These are phyloP conservation scores for Thereva unica DNA, from an alignment of 2,888 invertebrate genomes.

Conservation along the genomic window DNA sequence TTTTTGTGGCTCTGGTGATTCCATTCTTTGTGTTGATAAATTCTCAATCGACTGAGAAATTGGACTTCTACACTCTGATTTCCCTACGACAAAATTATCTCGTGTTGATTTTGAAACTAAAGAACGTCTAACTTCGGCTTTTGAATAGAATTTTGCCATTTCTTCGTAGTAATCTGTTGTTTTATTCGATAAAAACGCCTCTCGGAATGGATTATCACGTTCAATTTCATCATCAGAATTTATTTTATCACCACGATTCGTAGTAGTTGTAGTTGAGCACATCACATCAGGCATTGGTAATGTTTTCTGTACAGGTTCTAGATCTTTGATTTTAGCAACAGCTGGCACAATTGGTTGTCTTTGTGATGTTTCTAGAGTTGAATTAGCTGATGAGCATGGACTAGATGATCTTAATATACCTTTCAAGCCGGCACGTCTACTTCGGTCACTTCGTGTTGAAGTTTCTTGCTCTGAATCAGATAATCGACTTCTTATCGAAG, in stretches of 20 bases:
- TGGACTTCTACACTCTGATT: conserved; percentile 35
- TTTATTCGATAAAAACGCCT: conserved; percentile 48
- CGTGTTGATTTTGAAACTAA: conserved; percentile 42
- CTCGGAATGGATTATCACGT: conserved; percentile 57
- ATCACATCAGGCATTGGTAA: conserved; percentile 42
- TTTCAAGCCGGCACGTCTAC: conserved; percentile 43
- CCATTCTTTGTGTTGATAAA: conserved; percentile 43
- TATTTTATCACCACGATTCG: conserved; percentile 41
- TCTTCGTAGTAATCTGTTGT: conserved; percentile 53
- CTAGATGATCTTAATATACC: conserved; percentile 56
- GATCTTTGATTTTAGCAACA: conserved; percentile 54
- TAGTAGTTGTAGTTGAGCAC: conserved; percentile 44
- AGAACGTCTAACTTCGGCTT: conserved; percentile 39
- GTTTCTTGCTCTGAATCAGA: conserved; percentile 57
- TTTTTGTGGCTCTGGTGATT: conserved; percentile 9
- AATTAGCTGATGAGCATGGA: conserved; percentile 52
- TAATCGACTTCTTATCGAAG: conserved; percentile 46
- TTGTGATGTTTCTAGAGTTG: conserved; percentile 50
- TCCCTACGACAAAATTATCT: conserved; percentile 49
- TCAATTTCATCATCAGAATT: conserved; percentile 52
- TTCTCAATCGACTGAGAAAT: conserved; percentile 53
- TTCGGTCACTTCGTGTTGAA: conserved; percentile 41
- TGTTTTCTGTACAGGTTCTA: conserved; percentile 44
- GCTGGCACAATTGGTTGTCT: conserved; percentile 49
- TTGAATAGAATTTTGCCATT: conserved; percentile 52